Base-by-base conservation (phyloP, 2,888 invertebrate species). In the Drosophila mulleri region DNA sequence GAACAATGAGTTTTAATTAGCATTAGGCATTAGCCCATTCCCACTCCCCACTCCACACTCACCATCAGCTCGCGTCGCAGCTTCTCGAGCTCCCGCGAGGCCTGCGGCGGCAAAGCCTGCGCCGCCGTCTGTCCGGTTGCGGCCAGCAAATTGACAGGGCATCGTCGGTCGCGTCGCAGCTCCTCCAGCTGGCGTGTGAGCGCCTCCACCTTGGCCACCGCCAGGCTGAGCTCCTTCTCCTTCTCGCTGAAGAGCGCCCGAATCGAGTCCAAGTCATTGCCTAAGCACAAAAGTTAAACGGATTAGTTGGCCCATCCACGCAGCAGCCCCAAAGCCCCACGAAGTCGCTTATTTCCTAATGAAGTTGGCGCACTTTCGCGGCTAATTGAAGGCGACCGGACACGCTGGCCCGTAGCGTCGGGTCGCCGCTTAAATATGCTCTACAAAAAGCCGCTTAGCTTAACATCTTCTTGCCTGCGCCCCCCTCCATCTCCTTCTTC, bases 141-240 rank as follows among this genome's bases (percentile, higher is more conserved):
- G 35, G 89, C 82, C 74, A 93, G 82, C 20, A 93, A 79, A 81
- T 93, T 93, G 69, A 94, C 93, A 8, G 94, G 94, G 84, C 94
- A 94, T 50, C 94, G 94, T 91, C 96, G 93, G 64, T 96, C 95
- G 83, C 96, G 92, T 86, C 97, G 94, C 83, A 99, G 94, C 91
- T 98, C 98, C 92, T 99, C 99, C 81, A 99, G 94, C 94, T 99
- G 98, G 88, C 97, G 94, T 76, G 98, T 98, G 92, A 99, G 94
- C 93, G 98, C 98, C 91, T 99, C 98, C 91, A 99, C 99, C 94
- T 98, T 98, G 90, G 97, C 97, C 92, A 99, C 98, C n/a, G 99
- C 99, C 94, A 98, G 94, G 66, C 98, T 97, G 73, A 99, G 94
- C 94, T 99, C 98, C 93, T 98, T 98, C 93, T 99, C 99, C 92